Evolutionary conservation across 2,113 vertebrate genomes (phyloP).

Genomic region (Sterrhoptilus dennistouni): DNA sequence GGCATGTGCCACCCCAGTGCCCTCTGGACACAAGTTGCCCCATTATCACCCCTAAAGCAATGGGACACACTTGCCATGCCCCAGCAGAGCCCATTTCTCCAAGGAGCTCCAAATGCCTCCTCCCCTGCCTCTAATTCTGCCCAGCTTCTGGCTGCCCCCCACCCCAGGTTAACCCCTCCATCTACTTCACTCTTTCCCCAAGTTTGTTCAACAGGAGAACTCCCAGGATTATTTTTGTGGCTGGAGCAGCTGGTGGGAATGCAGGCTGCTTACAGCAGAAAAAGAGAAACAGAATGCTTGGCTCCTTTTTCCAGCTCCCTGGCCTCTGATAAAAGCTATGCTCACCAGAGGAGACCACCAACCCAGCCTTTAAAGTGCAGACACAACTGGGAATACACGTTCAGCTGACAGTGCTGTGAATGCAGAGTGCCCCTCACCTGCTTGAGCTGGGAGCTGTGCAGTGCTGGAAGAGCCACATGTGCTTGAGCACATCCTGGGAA

Average conservation of each 20-base stretch:
- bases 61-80: not conserved
- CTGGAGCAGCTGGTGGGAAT: not conserved
- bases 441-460: not conserved
- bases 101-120: not conserved
- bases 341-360: not conserved
- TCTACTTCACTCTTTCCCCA: not conserved
- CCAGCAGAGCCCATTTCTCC: not conserved
- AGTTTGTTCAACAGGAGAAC: not conserved
- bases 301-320: conserved; percentile 18
- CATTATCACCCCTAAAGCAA: rapidly evolving
- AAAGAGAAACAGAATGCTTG: conserved; percentile 17
- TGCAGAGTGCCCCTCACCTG: not conserved
- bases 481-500: not conserved
- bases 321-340: not conserved
- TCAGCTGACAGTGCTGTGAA: not conserved
- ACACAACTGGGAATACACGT: not conserved
- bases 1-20: not conserved
- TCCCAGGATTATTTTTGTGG: not conserved
- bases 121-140: not conserved
- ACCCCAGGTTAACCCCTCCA: not conserved
- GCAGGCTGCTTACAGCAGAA: not conserved
- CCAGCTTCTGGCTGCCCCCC: not conserved
- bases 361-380: not conserved
- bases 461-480: not conserved
- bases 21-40: not conserved